A percentile compares a stretch with the other conserved stretches of the same genome.
Evolutionary conservation across 1,140 invertebrate species (phyloP).

Genomic region (Trachymyrmex septentrionalis): DNA sequence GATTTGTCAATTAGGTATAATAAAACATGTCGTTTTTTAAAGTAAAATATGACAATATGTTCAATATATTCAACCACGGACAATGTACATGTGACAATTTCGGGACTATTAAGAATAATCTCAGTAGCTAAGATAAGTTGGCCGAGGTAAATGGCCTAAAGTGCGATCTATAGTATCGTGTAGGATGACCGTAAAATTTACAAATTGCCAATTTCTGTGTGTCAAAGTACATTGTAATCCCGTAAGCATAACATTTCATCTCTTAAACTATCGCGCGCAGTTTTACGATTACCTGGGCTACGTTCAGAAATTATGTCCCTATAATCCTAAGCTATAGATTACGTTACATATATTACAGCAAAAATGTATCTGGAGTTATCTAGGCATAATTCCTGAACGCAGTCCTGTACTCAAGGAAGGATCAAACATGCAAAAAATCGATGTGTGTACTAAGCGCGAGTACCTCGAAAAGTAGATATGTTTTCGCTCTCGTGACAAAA

Average conservation of each 20-base stretch:
- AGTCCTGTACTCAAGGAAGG: background rate
- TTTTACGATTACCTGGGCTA: background rate
- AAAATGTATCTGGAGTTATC: too few relatives aligned
- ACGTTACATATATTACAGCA: too few relatives aligned
- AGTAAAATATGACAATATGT: background rate
- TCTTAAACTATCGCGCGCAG: background rate
- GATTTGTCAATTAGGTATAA: background rate
- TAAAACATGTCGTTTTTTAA: background rate
- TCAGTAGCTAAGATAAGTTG: background rate
- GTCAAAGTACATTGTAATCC: background rate
- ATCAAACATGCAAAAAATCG: background rate
- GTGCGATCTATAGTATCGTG: background rate
- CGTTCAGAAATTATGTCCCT: too few relatives aligned
- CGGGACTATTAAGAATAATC: background rate
- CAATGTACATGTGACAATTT: background rate
- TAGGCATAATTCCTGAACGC: too few relatives aligned
- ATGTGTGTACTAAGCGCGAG: background rate
- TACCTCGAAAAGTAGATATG: too few relatives aligned
- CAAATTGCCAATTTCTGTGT: background rate
- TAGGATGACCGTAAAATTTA: conserved; percentile 21
- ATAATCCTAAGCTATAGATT: too few relatives aligned
- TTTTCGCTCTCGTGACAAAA: background rate
- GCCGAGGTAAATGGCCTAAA: background rate
- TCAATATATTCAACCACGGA: background rate
- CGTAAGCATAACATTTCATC: background rate